phyloP scores from a whole-genome alignment of 2,888 invertebrate genomes.

The Troilus luridus region DNA sequence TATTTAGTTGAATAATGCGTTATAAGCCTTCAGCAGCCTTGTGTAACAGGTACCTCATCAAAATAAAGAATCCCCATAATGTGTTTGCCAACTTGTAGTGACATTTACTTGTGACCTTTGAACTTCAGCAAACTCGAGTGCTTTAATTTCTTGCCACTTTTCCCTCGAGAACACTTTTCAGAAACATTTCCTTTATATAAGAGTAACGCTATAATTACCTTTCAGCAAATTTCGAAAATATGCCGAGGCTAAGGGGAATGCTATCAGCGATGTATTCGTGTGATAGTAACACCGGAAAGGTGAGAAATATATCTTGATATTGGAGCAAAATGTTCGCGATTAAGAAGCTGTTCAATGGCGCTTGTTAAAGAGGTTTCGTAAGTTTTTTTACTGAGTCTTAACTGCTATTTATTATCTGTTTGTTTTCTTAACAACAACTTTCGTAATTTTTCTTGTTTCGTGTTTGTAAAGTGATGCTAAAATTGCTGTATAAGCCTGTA shows the following conservation, averaged over 20 bases:
- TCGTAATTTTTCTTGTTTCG: too few species aligned
- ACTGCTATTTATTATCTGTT: too few species aligned
- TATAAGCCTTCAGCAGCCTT: background rate
- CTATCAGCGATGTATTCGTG: background rate
- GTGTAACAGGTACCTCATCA: background rate
- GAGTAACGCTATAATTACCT: background rate
- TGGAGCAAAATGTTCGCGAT: background rate
- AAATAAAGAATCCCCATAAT: slow-evolving; percentile 2
- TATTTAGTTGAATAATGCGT: too few species aligned
- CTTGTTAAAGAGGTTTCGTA: too few species aligned
- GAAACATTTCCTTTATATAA: background rate
- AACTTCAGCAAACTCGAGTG: slow-evolving; percentile 7
- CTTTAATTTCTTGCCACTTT: slow-evolving; percentile 7
- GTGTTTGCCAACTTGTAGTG: background rate
- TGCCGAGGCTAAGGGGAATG: background rate
- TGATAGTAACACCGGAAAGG: background rate
- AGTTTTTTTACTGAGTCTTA: too few species aligned
- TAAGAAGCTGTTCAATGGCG: too few species aligned
- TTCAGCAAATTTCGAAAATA: background rate
- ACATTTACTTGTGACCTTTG: slow-evolving; percentile 8
- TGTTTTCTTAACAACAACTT: too few species aligned
- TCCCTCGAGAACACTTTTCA: background rate
- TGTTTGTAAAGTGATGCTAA: too few species aligned
- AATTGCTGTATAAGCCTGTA: too few species aligned
- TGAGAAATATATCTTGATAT: background rate